Percentiles rank a stretch among this genome's conserved stretches.
phyloP scores from a whole-genome alignment of 1,140 invertebrate genomes.

The Drosophila littoralis region DNA sequence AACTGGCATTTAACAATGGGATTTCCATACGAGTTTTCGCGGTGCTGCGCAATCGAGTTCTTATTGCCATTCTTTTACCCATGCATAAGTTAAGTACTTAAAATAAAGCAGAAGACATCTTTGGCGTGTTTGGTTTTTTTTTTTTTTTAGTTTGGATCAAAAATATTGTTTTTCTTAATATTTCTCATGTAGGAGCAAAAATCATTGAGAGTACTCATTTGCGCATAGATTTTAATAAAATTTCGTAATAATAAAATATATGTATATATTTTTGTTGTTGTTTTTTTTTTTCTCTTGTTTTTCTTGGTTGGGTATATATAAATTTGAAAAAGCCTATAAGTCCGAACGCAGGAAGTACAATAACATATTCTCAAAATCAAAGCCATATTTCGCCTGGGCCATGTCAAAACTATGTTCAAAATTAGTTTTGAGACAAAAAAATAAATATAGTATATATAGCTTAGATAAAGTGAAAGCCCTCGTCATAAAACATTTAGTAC shows the following conservation, averaged over 20 bases:
- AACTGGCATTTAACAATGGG: slow-evolving; percentile 34
- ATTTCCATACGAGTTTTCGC: slow-evolving; percentile 6
- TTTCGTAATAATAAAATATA: slow-evolving; percentile 80
- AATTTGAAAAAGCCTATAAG: slow-evolving; percentile 81
- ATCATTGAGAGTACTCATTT: slow-evolving; percentile 79
- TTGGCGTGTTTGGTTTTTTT: slow-evolving; percentile 62
- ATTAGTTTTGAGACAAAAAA: slow-evolving; percentile 20
- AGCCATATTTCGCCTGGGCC: slow-evolving; percentile 60
- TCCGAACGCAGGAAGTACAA: slow-evolving; percentile 59
- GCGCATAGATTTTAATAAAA: slow-evolving; percentile 73
- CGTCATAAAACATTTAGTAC: slow-evolving; percentile 52
- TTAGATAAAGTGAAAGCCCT: slow-evolving; percentile 58
- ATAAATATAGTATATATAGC: background rate
- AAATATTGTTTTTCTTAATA: slow-evolving; percentile 27
- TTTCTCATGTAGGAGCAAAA: slow-evolving; percentile 67
- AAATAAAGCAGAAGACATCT: slow-evolving; percentile 81
- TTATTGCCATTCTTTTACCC: background rate
- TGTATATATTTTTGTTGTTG: slow-evolving; percentile 47
- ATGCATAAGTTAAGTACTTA: slow-evolving; percentile 60
- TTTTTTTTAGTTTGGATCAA: slow-evolving; percentile 65
- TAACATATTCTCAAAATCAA: slow-evolving; percentile 65
- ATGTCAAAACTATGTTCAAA: slow-evolving; percentile 36
- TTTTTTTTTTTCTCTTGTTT: slow-evolving; percentile 42
- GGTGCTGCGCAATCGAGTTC: slow-evolving; percentile 4
- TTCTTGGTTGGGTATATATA: slow-evolving; percentile 60